Evolutionary conservation across 1,140 invertebrate species (phyloP).

Genomic region (Sesamia nonagrioides): DNA sequence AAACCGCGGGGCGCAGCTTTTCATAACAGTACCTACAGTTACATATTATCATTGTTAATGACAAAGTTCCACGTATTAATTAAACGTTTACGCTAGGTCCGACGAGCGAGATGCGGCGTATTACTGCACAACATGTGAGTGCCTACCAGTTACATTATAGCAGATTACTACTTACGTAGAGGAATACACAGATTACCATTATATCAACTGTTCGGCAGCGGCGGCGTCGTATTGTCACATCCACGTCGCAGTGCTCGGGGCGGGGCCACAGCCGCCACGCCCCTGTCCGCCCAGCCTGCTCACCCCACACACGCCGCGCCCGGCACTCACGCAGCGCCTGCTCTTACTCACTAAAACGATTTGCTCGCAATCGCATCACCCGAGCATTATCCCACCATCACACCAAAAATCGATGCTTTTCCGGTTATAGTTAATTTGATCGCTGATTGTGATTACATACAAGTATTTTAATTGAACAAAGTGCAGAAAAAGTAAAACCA

Average conservation of each 20-base stretch:
- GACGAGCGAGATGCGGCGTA: neutral
- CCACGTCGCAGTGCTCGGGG: constrained; percentile 78
- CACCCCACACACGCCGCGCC: constrained; percentile 62
- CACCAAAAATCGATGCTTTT: constrained; percentile 53
- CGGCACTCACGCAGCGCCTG: constrained; percentile 56
- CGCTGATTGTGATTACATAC: neutral
- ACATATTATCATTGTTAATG: neutral
- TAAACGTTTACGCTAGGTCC: too few species aligned
- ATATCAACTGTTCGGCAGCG: constrained; percentile 79
- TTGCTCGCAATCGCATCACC: constrained; percentile 82
- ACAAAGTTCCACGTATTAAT: neutral
- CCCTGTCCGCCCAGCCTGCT: constrained; percentile 64
- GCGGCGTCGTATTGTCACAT: constrained; percentile 79
- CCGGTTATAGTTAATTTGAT: constrained; percentile 17
- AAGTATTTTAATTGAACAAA: neutral
- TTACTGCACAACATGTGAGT: constrained; percentile 13
- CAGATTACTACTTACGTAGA: constrained; percentile 69
- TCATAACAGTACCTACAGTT: neutral
- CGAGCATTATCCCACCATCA: constrained; percentile 68
- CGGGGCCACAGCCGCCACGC: constrained; percentile 67
- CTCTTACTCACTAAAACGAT: constrained; percentile 79
- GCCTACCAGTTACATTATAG: constrained; percentile 55
- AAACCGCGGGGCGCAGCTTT: too few species aligned
- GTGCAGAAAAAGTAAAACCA: constrained; percentile 5
- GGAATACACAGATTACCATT: constrained; percentile 82